Conservation (phyloP, 2,888 invertebrate species). For the Calephelis perditalis region DNA sequence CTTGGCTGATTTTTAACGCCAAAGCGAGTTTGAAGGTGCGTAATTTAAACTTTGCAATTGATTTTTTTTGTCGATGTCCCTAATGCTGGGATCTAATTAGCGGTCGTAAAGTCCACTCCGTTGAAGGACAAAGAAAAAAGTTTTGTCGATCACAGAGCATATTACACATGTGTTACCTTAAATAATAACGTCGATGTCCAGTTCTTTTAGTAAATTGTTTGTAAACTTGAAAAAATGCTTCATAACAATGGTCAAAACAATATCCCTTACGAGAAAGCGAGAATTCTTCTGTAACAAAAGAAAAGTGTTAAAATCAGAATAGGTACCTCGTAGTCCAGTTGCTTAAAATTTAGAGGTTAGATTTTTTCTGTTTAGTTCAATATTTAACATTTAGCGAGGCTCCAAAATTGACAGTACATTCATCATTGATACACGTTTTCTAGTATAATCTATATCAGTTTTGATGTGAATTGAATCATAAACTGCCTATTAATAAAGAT, state of each 20-base stretch:
- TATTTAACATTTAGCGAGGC: constrained; percentile 7
- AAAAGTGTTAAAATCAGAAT: too few relatives aligned
- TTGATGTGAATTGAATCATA: not conserved
- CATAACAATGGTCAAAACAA: too few relatives aligned
- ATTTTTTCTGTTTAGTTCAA: not conserved
- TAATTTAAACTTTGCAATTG: constrained; percentile 13
- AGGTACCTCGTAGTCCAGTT: too few relatives aligned
- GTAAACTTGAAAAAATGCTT: too few relatives aligned
- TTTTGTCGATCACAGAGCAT: not conserved
- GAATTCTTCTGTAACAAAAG: too few relatives aligned
- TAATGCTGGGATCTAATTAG: constrained; percentile 18
- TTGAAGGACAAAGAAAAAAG: not conserved
- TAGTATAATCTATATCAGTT: not conserved
- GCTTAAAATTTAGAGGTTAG: too few relatives aligned
- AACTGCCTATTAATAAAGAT: not conserved
- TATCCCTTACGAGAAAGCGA: too few relatives aligned
- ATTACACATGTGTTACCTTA: not conserved
- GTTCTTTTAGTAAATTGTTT: too few relatives aligned
- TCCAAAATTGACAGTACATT: constrained; percentile 8
- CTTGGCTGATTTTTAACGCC: constrained; percentile 47
- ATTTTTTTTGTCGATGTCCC: not conserved
- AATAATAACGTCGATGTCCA: too few relatives aligned
- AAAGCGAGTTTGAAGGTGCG: constrained; percentile 19
- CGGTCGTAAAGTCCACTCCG: constrained; percentile 19
- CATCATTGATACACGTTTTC: constrained; percentile 9